Base-by-base conservation (phyloP, 2,888 invertebrate genomes). In the Hypomecis punctinalis region DNA sequence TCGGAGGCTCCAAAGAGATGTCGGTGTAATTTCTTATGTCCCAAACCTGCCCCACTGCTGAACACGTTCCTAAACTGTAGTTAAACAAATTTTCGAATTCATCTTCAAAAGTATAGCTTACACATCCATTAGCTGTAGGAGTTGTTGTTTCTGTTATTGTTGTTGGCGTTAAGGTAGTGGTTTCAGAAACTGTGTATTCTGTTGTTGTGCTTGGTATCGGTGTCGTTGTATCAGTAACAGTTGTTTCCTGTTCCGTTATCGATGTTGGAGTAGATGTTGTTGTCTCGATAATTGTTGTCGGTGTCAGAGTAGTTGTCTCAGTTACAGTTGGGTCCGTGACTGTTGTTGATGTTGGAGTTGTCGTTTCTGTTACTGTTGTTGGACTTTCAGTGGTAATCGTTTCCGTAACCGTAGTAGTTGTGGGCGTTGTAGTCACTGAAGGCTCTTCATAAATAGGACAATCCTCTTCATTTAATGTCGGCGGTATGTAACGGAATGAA, bases 401-500 rank as follows among this genome's bases (percentile, higher is more conserved):
- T 23, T 46, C 46, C 13, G 23, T 46, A 23, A n/a, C 42, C 10
- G 57, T 46, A 2, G 58, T 54, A 6, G 57, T 9, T 58, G 63
- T 0, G 65, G 40, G n/a, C 0, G 67, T 67, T 1, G 66, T 66
- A 8, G 46, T 13, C 8, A 8, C 13, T 11, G 8, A 23, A 7
- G 23, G 61, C 33, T 77, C 73, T 59, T 69, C 72, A 42, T 85
- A 88, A 11, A 85, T 69, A 23, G 66, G 42, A 64, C 88, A 85
- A 13, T 73, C 71, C 7, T 72, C 71, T 39, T 78, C 77, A 33
- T 76, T 68, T 9, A 61, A 52, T 6, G 46, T 56, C 1, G 79
- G 79, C 2, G 81, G 77, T 45, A 81, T 75, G 43, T 86, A 86
- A 35, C 85, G 80, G 43, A 88, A 82, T 23, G 88, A 85, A 67